Percentiles rank a stretch among this genome's conserved stretches.
Conservation (phyloP, 2,113 vertebrate species). For the Butorides virescens region DNA sequence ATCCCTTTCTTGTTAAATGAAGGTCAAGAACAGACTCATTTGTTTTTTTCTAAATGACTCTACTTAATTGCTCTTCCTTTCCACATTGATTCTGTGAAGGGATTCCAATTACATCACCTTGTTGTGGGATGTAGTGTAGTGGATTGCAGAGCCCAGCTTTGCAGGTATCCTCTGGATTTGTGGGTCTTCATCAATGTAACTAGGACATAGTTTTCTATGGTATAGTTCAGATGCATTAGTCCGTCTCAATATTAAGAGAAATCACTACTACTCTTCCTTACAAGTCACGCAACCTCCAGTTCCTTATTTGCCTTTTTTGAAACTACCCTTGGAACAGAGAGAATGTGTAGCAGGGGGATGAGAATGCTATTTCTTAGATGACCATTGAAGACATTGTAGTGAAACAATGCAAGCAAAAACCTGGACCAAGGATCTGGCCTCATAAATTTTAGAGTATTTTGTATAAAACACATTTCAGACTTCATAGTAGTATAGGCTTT, state of each 20-base stretch:
- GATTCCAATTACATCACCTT: slow-evolving; percentile 28
- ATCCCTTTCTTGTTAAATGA: slow-evolving; percentile 29
- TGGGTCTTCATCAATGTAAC: neutral
- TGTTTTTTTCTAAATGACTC: slow-evolving; percentile 3
- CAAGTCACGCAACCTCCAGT: neutral
- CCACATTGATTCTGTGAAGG: slow-evolving; percentile 31
- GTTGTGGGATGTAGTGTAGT: neutral
- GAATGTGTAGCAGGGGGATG: neutral
- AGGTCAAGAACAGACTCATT: slow-evolving; percentile 14
- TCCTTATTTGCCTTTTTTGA: neutral
- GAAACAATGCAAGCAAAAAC: neutral
- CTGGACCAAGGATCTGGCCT: neutral
- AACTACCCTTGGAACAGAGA: neutral
- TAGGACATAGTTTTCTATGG: neutral
- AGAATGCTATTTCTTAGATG: neutral
- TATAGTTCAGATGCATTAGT: neutral
- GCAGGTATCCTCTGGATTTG: neutral
- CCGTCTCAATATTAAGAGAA: neutral
- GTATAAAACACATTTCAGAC: neutral
- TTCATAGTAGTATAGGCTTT: neutral
- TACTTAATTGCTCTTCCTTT: slow-evolving; percentile 38
- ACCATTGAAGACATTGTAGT: neutral
- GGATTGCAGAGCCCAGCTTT: neutral
- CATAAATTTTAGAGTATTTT: neutral
- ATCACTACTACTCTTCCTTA: neutral